Evolutionary conservation across 2,888 invertebrate species (phyloP).

Genomic region (Luffia ferchaultella): DNA sequence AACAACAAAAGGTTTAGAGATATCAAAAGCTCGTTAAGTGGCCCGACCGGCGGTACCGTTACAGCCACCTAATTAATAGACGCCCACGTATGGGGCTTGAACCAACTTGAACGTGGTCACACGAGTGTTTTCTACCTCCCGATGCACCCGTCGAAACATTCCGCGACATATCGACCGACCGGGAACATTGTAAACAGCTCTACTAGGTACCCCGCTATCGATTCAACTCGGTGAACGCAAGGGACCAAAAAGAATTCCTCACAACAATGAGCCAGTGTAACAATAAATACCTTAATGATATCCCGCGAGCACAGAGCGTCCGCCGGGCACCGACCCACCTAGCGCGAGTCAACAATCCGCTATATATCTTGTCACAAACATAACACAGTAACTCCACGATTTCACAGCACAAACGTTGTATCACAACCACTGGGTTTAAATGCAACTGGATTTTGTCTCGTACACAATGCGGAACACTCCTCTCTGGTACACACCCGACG

Average conservation of each 20-base stretch:
- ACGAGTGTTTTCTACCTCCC: too few relatives aligned
- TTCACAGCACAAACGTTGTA: not conserved
- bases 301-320: conserved; percentile 61
- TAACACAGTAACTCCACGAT: too few relatives aligned
- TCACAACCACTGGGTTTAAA: conserved; percentile 41
- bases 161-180: conserved; percentile 30
- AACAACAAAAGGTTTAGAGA: conserved; percentile 29
- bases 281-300: conserved; percentile 68
- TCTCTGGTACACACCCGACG: conserved; percentile 46
- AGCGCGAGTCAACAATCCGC: conserved; percentile 8
- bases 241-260: conserved; percentile 57
- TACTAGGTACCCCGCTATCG: conserved; percentile 46
- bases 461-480: conserved; percentile 38
- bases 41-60: conserved; percentile 33
- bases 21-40: conserved; percentile 47
- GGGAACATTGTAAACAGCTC: conserved; percentile 14
- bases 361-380: conserved; percentile 45
- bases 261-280: conserved; percentile 64
- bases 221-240: conserved; percentile 47
- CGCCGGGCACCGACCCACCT: conserved; percentile 29
- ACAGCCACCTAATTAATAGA: conserved; percentile 47
- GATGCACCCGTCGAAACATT: too few relatives aligned
- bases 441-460: conserved; percentile 50
- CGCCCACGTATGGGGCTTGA: conserved; percentile 46
- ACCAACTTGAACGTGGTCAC: too few relatives aligned